Percentiles rank a stretch among this genome's conserved stretches.
These are phyloP conservation scores for Uria lomvia DNA, from an alignment of 2,113 vertebrate species.

Conservation along the genomic window DNA sequence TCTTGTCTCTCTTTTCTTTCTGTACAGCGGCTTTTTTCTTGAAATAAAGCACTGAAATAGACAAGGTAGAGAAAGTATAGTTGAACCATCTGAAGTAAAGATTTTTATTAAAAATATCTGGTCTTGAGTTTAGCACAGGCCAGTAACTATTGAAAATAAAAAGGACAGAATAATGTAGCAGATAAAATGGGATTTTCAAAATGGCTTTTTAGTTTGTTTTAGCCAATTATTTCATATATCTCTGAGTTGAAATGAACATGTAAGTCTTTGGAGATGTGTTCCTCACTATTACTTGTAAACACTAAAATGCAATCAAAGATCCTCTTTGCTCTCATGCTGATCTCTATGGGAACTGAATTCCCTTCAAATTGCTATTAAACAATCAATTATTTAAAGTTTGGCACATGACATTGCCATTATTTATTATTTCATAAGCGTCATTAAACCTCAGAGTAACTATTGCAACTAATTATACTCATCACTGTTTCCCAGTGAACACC, in stretches of 20 bases:
- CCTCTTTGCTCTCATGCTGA: not conserved
- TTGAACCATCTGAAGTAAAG: not conserved
- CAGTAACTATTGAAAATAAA: not conserved
- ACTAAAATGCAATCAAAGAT: slow-evolving; percentile 13
- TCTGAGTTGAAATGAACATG: not conserved
- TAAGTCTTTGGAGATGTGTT: not conserved
- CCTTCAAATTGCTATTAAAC: slow-evolving; percentile 5
- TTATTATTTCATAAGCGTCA: not conserved
- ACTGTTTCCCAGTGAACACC: not conserved
- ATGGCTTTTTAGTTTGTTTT: not conserved
- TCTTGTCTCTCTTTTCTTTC: not conserved
- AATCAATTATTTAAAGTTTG: slow-evolving; percentile 38
- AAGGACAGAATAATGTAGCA: not conserved
- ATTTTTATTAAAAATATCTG: not conserved
- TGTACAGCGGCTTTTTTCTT: not conserved
- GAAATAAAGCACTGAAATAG: not conserved
- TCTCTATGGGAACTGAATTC: not conserved
- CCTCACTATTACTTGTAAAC: not conserved
- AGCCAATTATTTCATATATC: not conserved
- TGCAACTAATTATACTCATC: not conserved
- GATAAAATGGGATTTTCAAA: not conserved
- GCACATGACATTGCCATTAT: not conserved
- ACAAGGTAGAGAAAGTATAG: not conserved
- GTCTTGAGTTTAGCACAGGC: not conserved
- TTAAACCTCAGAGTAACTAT: not conserved